Evolutionary conservation across 2,113 vertebrate species (phyloP), one percentile per base, ranked within the genome.

Genomic region (Columba livia): DNA sequence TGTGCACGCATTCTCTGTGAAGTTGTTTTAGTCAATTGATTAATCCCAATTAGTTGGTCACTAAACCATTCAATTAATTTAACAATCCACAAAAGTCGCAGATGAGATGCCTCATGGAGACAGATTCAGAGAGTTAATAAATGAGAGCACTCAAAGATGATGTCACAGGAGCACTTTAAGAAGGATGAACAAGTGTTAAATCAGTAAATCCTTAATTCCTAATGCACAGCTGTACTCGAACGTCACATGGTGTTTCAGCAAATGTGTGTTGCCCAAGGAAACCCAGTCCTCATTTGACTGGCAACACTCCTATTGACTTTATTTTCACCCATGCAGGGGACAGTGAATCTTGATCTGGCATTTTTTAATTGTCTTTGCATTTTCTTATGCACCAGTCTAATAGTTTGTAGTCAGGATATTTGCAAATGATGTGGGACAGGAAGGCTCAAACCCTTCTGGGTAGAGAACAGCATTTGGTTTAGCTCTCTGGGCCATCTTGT

Each of bases 111-210:
- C 53, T 74, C 34, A 24, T 23, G 80, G 69, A 89, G 89, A 58
- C 79, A 78, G 91, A 89, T 88, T 94, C 70, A 34, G 81, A 78
- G 48, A 88, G 62, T 82, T 82, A 94, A 87, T 91, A 86, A 64
- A 79, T 92, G 83, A 66, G 61, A 54, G 78, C 71, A 72, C 84
- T 74, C 80, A 84, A 70, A 93, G 91, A 71, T 94, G 94, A 97
- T 92, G 95, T 93, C 93, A 95, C 91, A 91, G 65, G 69, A 85
- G 65, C 67, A 85, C 89, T 95, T 88, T 94, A 89, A 90, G 85
- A 92, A 88, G 89, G 71, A 96, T 96, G 87, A 97, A 93, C 85
- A 96, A 79, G 50, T 90, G 79, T 97, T 96, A 93, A 94, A 61
- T 88, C 71, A 36, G 47, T 67, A 96, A 96, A 97, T 93, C 85